Base-by-base conservation (phyloP, 1,140 invertebrate genomes). In the Zaprionus vittiger region DNA sequence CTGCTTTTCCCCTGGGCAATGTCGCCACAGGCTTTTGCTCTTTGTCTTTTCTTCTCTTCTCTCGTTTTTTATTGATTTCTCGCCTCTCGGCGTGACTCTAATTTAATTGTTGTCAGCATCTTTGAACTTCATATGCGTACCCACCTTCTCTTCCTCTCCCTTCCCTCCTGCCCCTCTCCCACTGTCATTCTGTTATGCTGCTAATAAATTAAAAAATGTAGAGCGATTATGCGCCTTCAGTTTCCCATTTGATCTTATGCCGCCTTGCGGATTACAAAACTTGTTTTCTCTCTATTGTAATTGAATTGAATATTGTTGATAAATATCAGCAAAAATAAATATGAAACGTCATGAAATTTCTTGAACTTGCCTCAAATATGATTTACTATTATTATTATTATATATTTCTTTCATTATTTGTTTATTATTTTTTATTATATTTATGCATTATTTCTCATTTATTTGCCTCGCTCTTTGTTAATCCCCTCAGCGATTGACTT, bases 61-160 rank as follows among this genome's bases (percentile, higher is more conserved):
- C 22, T 37, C 26, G 41, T 66, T 80, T 83, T 71, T 74, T 84
- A 85, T 83, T 81, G 81, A 84, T 84, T 83, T 84, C 79, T 44
- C 65, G 22, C 6, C 37, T 73, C 55, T 73, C 55, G 71, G 37
- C 81, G 77, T 89, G 85, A 89, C 81, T 84, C 81, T 89, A 90
- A 89, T 89, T 89, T 89, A 90, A 89, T 90, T 89, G 85, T 90
- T 89, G 85, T 84, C 85, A 89, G 85, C 84, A 90, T 89, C 85
- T 89, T 89, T 89, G 87, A 87, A 89, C 84, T 75, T 63, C 41
- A 65, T 66, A 65, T 63, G 41, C 22, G 4, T 17, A n/a, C n/a
- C 12, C 11, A 15, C 4, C 56, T 5, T 52, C 15, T 15, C 28
- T 4, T 24, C 26, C 37, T 34, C 24, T 24, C 7, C 0, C 26